Base-by-base conservation (phyloP, 2,797 vertebrate species). In the Bryconaethiops microstoma region DNA sequence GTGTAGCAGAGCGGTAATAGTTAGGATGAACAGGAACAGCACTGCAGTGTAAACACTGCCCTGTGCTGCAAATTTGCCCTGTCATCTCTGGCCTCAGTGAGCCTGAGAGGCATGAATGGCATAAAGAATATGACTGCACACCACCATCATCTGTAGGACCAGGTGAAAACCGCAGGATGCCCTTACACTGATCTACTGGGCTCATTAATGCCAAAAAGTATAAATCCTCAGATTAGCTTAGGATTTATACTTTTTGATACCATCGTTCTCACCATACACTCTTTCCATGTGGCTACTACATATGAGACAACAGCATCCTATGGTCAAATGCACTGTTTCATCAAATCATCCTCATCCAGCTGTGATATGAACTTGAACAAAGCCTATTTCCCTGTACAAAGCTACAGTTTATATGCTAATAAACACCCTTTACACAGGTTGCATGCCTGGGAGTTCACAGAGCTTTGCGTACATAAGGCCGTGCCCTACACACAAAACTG, bases 341-440 rank as follows among this genome's bases (percentile, higher is more conserved):
- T 17, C 68, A 78, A 13, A 8, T 40, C n/a, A 4, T 42, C 69
- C 45, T 59, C 25, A 13, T 59, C 82, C 57, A 79, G 60, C 59
- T 64, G 50, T 14, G 21, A 57, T 48, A 48, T 42, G 19, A 35
- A 79, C 21, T 63, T 40, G 48, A 23, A n/a, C 42, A 73, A 39
- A 59, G 35, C 16, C n/a, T 2, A 48, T 74, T 77, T 79, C 23
- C 16, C 75, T 62, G 77, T 35, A 77, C 68, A 40, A 74, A 23
- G 50, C 68, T 40, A 73, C 69, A 77, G 78, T 63, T 77, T 72
- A 73, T 55, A 83, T 67, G 62, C 65, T 78, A 50, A 80, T 59
- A 80, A 80, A 82, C 71, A 80, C 65, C 85, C 76, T 80, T 84
- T 73, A 73, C 48, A 57, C 29, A 81, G 54, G 17, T 63, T 72